phyloP scores from a whole-genome alignment of 2,888 invertebrate species.

The Melitaea athalia region DNA sequence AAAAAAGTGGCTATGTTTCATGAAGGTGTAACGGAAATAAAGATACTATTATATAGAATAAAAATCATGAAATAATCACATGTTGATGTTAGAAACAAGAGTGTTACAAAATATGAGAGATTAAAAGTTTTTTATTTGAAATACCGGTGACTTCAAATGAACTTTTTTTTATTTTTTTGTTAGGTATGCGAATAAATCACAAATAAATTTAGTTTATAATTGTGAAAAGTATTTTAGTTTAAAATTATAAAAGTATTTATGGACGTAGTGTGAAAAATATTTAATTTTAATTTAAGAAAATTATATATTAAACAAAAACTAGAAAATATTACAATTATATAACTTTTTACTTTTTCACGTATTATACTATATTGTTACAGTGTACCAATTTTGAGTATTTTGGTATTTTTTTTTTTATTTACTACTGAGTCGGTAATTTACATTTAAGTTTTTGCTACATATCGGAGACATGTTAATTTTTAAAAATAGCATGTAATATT shows the following conservation, averaged over 20 bases:
- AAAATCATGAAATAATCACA: constrained; percentile 36
- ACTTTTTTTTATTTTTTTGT: not conserved
- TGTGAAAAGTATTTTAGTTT: not conserved
- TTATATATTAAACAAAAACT: too few species aligned
- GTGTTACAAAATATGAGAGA: constrained; percentile 31
- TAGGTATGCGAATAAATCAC: not conserved
- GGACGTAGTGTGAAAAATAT: too few species aligned
- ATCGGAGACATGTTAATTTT: too few species aligned
- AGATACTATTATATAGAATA: constrained; percentile 33
- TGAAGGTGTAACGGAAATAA: constrained; percentile 32
- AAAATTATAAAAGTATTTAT: not conserved
- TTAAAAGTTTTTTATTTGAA: constrained; percentile 30
- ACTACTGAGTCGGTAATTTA: too few species aligned
- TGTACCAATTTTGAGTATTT: too few species aligned
- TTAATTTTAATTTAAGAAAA: constrained; percentile 12
- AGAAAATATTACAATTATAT: too few species aligned
- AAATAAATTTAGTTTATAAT: not conserved
- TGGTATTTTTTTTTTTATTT: too few species aligned
- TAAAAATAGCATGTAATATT: too few species aligned
- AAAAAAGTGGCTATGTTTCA: constrained; percentile 42
- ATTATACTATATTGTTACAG: too few species aligned
- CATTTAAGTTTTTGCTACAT: too few species aligned
- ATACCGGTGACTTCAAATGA: constrained; percentile 38
- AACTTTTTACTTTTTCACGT: too few species aligned
- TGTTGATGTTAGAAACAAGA: constrained; percentile 38